Evolutionary conservation across 30 jellyfish, hydroid and myxozoan species (phyloP), one percentile per base, ranked within the genome.

Genomic region (Catostylus mosaicus): DNA sequence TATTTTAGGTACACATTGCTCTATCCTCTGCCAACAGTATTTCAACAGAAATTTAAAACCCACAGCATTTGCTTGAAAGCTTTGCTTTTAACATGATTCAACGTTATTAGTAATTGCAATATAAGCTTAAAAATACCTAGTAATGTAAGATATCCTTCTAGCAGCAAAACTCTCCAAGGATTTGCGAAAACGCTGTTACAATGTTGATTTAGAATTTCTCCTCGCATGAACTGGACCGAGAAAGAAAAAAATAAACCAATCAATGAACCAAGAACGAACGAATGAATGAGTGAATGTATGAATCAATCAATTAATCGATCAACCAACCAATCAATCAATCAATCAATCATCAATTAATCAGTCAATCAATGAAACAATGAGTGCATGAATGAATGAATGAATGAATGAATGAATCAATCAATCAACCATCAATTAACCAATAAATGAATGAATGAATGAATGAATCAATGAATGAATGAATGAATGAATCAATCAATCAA

Each of bases 131-230:
- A 59, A 23, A 19, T 85, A 92, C 98, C 98, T 62, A 91, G 67
- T 18, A 85, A 59, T 16, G 95, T 80, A 48, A 92, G 87, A 63
- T 61, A 51, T 0, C 98, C 98, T 60, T 92, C 96, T 66, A 63
- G 72, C 22, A 92, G 57, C n/a, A 92, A 74, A 36, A 67, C 75
- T 51, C 98, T 75, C 91, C 90, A 85, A 12, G 98, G 98, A 66
- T 92, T 92, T 19, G 83, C 85, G 37, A 92, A 69, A 1, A 81
- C 74, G 59, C 78, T 61, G 70, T 48, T 84, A 46, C 96, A 84
- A 67, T 82, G 85, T 34, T 65, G 52, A 36, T 68, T 67, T 8
- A 54, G 31, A 61, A 92, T 50, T 35, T 76, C 95, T 7, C 73
- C 69, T 36, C 73, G 52, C 89, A 92, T 62, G 40, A 76, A 79